A percentile compares a stretch with the other conserved stretches of the same genome.
Conservation (phyloP, 2,113 vertebrate genomes). For the Mirza zaza region DNA sequence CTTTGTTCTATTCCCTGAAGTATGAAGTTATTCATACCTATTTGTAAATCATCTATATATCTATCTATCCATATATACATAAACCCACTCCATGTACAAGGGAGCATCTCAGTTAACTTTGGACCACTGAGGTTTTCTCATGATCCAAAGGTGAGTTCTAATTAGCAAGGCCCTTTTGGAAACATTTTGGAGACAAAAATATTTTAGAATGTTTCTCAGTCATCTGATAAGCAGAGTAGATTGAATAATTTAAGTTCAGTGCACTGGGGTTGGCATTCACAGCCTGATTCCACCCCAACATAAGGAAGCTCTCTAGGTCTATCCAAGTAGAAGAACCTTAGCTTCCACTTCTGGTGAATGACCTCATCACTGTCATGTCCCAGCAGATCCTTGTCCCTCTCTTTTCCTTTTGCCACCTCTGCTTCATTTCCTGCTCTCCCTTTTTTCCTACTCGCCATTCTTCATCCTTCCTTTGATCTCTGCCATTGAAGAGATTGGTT, state of each 20-base stretch:
- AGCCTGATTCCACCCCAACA: background rate
- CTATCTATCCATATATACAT: background rate
- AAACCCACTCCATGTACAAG: background rate
- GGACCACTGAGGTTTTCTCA: background rate
- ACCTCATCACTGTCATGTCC: background rate
- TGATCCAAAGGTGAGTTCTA: background rate
- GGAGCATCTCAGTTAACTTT: background rate
- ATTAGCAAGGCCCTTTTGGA: background rate
- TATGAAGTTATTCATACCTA: background rate
- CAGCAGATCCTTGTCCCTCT: background rate
- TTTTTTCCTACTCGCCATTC: background rate
- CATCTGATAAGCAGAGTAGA: background rate
- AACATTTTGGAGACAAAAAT: background rate
- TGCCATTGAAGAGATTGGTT: background rate
- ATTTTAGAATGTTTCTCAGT: background rate
- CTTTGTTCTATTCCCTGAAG: background rate
- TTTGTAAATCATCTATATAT: background rate
- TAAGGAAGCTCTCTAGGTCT: background rate
- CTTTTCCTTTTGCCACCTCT: background rate
- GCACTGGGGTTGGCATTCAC: background rate
- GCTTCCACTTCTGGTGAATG: background rate
- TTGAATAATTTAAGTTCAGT: background rate
- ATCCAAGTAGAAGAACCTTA: background rate
- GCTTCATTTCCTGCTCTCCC: background rate
- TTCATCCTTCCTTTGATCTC: background rate